Conservation (phyloP, 2,888 invertebrate genomes). For the Emmelina monodactyla region DNA sequence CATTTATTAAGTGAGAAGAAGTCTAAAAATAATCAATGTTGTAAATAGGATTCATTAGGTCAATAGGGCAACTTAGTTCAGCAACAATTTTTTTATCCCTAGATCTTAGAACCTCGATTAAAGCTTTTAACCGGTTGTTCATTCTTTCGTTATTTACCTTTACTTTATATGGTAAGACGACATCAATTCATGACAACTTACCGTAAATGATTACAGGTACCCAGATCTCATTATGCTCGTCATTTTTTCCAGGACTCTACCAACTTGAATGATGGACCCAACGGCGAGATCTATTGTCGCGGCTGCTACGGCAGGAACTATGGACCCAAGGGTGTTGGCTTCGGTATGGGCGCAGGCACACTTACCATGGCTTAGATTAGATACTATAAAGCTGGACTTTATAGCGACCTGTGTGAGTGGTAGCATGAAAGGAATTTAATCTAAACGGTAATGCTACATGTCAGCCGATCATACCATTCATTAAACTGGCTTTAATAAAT, state of each 20-base stretch:
- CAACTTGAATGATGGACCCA: conserved; percentile 89
- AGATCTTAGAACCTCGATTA: no score
- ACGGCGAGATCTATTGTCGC: conserved; percentile 93
- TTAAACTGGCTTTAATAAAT: conserved; percentile 65
- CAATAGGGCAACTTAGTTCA: no score
- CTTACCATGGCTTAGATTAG: conserved; percentile 80
- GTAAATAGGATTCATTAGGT: no score
- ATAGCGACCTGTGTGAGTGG: conserved; percentile 38
- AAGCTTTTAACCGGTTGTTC: no score
- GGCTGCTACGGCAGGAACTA: conserved; percentile 88
- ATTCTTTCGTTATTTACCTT: no score
- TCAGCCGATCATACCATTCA: conserved; percentile 51
- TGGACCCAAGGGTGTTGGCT: conserved; percentile 90
- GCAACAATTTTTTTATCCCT: no score
- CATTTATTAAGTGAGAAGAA: no score
- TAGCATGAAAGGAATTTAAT: conserved; percentile 56
- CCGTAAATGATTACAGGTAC: no score
- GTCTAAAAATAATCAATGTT: no score
- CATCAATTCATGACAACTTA: no score
- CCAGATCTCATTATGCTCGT: no score
- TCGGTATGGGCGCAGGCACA: conserved; percentile 90
- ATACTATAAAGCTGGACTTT: conserved; percentile 55
- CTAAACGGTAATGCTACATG: conserved; percentile 34
- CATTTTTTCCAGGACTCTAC: conserved; percentile 75
- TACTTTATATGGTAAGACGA: no score